These are phyloP conservation scores for Dolichopus griseipennis DNA, from an alignment of 2,888 invertebrate genomes.

Conservation along the genomic window DNA sequence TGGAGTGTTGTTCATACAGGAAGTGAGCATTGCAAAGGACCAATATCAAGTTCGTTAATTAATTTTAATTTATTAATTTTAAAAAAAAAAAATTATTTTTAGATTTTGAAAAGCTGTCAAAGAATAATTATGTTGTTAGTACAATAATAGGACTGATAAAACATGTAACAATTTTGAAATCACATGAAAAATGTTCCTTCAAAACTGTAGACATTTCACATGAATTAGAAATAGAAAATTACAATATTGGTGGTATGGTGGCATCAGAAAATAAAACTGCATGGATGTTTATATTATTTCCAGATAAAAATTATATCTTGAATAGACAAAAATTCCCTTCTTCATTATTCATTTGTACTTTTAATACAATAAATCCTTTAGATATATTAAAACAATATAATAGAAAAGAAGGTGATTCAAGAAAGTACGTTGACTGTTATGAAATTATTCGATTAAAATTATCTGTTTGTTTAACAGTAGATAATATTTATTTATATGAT, in stretches of 20 bases:
- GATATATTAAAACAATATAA: conserved; percentile 19
- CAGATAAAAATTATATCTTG: conserved; percentile 28
- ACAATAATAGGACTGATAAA: conserved; percentile 27
- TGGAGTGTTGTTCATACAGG: conserved; percentile 23
- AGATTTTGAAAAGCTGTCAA: conserved; percentile 29
- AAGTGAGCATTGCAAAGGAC: conserved; percentile 29
- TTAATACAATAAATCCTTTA: conserved; percentile 25
- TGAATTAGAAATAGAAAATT: conserved; percentile 26
- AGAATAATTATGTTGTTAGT: conserved; percentile 25
- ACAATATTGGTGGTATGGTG: conserved; percentile 30
- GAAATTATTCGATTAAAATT: conserved; percentile 31
- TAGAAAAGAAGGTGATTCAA: conserved; percentile 12
- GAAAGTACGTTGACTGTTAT: conserved; percentile 28
- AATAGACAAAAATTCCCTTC: conserved; percentile 17
- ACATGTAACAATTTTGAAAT: conserved; percentile 23
- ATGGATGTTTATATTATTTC: conserved; percentile 29
- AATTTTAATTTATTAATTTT: not conserved
- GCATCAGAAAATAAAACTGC: conserved; percentile 28
- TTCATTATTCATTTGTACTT: conserved; percentile 26
- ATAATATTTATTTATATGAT: conserved; percentile 22
- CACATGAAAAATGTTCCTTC: conserved; percentile 18
- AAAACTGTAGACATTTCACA: conserved; percentile 19
- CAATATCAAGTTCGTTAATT: conserved; percentile 23
- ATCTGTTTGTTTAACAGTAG: conserved; percentile 23
- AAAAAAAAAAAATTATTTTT: conserved; percentile 1